phyloP scores from a whole-genome alignment of 2,797 vertebrate species.

The Masticophis lateralis region DNA sequence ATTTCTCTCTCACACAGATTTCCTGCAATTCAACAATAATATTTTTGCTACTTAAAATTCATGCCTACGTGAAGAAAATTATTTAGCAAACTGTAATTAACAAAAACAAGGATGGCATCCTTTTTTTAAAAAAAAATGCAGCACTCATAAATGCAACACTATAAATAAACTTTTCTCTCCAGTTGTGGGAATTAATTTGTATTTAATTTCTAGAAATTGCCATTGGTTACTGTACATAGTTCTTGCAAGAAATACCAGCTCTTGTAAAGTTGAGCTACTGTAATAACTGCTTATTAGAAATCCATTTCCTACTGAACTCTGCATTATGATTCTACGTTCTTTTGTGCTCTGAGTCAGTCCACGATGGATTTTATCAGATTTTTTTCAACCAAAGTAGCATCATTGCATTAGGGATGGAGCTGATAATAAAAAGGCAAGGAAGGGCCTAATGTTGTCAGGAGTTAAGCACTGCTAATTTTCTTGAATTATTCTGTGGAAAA shows the following conservation, averaged over 20 bases:
- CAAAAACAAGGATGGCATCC: conserved; percentile 67
- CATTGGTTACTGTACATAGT: conserved; percentile 69
- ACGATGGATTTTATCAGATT: not conserved
- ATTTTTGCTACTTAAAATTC: conserved; percentile 68
- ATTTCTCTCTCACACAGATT: not conserved
- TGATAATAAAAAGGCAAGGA: fast-evolving
- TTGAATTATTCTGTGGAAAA: not conserved
- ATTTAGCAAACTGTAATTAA: conserved; percentile 75
- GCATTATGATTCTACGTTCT: not conserved
- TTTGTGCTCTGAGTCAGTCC: not conserved
- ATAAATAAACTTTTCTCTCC: conserved; percentile 73
- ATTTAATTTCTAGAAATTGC: conserved; percentile 78
- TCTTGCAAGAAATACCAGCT: conserved; percentile 65
- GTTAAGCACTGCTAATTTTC: not conserved
- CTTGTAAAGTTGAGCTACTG: conserved; percentile 41
- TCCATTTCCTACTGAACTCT: not conserved
- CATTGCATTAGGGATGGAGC: not conserved
- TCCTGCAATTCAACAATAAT: conserved; percentile 46
- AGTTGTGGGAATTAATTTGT: conserved; percentile 74
- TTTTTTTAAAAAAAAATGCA: conserved; percentile 54
- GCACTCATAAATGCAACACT: conserved; percentile 72
- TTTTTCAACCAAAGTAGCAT: not conserved
- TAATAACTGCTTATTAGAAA: conserved; percentile 53
- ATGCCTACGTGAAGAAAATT: conserved; percentile 71
- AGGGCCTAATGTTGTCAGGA: not conserved